Evolutionary conservation across 2,113 vertebrate species (phyloP).

Genomic region (Hippocampus barbouri): DNA sequence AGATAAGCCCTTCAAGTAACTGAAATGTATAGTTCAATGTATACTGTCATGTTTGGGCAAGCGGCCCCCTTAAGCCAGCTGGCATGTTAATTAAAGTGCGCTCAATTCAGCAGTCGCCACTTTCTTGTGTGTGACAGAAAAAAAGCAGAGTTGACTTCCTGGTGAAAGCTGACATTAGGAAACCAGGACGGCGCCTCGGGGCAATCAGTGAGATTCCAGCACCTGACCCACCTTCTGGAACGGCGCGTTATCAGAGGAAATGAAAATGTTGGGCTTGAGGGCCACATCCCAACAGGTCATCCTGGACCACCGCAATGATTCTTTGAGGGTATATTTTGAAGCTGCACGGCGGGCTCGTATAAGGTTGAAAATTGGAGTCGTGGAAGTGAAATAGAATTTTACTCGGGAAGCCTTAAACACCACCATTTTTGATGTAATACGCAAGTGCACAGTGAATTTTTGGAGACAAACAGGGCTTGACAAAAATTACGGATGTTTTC

Average conservation of each 20-base stretch:
- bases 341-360: neutral
- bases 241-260: conserved; percentile 24
- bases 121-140: conserved; percentile 15
- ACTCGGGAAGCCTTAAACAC: too few species aligned
- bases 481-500: too few species aligned
- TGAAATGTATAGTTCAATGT: neutral
- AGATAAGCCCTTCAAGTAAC: conserved; percentile 1
- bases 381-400: too few species aligned
- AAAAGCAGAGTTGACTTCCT: conserved; percentile 18
- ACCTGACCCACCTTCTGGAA: conserved; percentile 23
- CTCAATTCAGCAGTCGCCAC: conserved; percentile 11
- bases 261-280: conserved; percentile 1
- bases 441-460: too few species aligned
- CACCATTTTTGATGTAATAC: too few species aligned
- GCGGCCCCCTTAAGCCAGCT: conserved; percentile 28
- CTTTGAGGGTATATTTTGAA: too few species aligned
- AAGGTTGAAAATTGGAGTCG: neutral
- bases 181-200: conserved; percentile 23
- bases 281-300: neutral
- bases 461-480: too few species aligned
- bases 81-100: conserved; percentile 41
- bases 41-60: conserved; percentile 24
- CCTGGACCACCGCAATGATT: too few species aligned
- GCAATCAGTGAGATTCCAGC: conserved; percentile 29
- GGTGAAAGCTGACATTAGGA: conserved; percentile 37